These are phyloP conservation scores for Platalea minor DNA, from an alignment of 2,797 vertebrate genomes.

Conservation along the genomic window DNA sequence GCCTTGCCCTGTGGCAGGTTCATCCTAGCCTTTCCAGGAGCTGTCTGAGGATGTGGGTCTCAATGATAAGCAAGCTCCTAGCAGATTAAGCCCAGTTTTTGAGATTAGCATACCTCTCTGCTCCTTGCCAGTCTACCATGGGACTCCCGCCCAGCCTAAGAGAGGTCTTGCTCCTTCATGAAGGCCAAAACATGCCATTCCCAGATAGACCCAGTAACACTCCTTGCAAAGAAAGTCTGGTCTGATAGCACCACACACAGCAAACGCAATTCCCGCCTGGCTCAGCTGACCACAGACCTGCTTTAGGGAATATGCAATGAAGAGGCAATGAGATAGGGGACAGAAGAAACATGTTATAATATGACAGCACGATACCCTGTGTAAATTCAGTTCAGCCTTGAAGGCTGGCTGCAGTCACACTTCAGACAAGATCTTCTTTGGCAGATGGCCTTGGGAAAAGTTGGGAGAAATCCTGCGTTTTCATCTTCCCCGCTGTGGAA, in stretches of 20 bases:
- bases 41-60: not conserved
- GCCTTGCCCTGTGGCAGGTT: not conserved
- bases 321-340: not conserved
- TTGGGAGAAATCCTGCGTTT: not conserved
- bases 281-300: not conserved
- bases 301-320: not conserved
- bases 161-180: not conserved
- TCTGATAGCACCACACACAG: not conserved
- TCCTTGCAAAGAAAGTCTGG: not conserved
- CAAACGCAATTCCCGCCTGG: not conserved
- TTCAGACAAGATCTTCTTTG: not conserved
- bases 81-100: not conserved
- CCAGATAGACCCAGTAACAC: not conserved
- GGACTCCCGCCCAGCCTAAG: not conserved
- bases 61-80: not conserved
- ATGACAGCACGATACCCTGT: not conserved
- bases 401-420: not conserved
- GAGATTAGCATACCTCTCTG: not conserved
- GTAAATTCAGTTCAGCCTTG: not conserved
- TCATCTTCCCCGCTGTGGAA: not conserved
- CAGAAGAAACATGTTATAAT: rapidly evolving
- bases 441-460: not conserved
- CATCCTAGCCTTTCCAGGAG: not conserved
- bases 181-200: not conserved
- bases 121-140: not conserved